Evolutionary conservation across 1,140 invertebrate genomes (phyloP), one percentile per base, ranked within the genome.

Genomic region (Papilio machaon): DNA sequence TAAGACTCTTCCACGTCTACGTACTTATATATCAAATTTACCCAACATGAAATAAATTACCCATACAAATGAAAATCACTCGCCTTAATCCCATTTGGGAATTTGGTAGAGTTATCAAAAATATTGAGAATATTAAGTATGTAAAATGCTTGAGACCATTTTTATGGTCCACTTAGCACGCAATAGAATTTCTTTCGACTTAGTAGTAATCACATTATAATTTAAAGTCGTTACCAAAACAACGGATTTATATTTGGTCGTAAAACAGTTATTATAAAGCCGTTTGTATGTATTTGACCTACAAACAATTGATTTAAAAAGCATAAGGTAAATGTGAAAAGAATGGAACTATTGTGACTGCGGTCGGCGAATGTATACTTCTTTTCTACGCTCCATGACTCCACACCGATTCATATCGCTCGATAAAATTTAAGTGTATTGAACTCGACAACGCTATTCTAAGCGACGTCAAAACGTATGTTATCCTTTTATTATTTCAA

Each of bases 201-300:
- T 35, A 49, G 23, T 38, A 43, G n/a, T 67, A 79, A 79, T 52
- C 47, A 64, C 75, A 79, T 23, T 46, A 79, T 79, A 79, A 79
- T 79, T 43, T 46, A 13, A 23, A 60, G 38, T 79, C 58, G 35
- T 43, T 79, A 79, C 43, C 54, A 64, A 79, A 79, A 60, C 49
- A 78, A 64, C 77, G 77, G 30, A 79, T 67, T 47, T 64, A 47
- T 46, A 58, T 67, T 79, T 47, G 54, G 38, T 79, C 77, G 11
- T 79, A 79, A 79, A 79, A 79, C 77, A 79, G 58, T 64, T 79
- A 79, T 79, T 79, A 79, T 79, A 79, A 79, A 79, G 54, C 38
- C 77, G 54, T 79, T 64, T 46, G 58, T 43, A 6, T 46, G 58
- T 46, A 23, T 67, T 79, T 46, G 9, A 35, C 43, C 35, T 64